Evolutionary conservation across 1,140 invertebrate genomes (phyloP).

Genomic region (Venustaconcha ellipsiformis): DNA sequence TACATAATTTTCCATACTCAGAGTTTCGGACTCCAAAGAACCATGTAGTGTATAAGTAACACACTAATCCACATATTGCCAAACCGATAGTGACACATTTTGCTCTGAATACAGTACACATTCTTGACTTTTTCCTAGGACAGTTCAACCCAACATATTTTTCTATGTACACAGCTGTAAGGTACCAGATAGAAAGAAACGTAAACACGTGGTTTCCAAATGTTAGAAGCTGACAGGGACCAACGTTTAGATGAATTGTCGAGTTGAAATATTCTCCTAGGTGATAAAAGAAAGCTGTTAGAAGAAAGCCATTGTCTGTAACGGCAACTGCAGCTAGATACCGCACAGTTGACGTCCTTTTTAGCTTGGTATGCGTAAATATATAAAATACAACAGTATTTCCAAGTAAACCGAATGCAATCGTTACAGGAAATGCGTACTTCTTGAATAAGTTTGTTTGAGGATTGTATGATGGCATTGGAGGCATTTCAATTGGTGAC

Average conservation of each 20-base stretch:
- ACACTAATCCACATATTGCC: slow-evolving; percentile 36
- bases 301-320: slow-evolving; percentile 72
- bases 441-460: slow-evolving; percentile 6
- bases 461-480: too few species aligned
- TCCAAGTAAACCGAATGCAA: slow-evolving; percentile 71
- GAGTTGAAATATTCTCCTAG: slow-evolving; percentile 31
- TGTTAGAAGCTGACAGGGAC: slow-evolving; percentile 48
- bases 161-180: slow-evolving; percentile 55
- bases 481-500: too few species aligned
- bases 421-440: slow-evolving; percentile 67
- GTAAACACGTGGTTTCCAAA: slow-evolving; percentile 47
- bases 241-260: slow-evolving; percentile 24
- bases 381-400: slow-evolving; percentile 73
- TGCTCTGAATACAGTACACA: slow-evolving; percentile 50
- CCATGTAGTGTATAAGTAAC: slow-evolving; percentile 49
- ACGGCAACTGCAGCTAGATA: slow-evolving; percentile 74
- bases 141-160: slow-evolving; percentile 52
- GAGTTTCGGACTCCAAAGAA: slow-evolving; percentile 32
- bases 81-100: slow-evolving; percentile 42
- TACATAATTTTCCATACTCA: slow-evolving; percentile 1
- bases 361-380: slow-evolving; percentile 73
- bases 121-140: slow-evolving; percentile 45
- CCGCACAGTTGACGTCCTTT: slow-evolving; percentile 73
- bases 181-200: slow-evolving; percentile 57
- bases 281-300: slow-evolving; percentile 37